Base-by-base conservation (phyloP, 2,113 vertebrate genomes). In the Ceyx cyanopectus region DNA sequence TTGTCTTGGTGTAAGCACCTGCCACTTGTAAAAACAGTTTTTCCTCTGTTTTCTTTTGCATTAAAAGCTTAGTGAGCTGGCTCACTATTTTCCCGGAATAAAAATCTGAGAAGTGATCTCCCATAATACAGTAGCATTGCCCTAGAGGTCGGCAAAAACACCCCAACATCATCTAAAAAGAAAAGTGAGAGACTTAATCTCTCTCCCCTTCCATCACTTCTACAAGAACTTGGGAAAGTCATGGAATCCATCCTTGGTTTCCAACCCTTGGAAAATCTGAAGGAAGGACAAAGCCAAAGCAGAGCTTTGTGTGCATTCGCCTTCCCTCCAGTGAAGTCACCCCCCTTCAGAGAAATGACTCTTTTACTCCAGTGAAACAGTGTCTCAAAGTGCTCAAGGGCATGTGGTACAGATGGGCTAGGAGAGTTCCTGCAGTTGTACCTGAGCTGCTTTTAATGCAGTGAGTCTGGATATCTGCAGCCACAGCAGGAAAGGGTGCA, bases 1-100 rank as follows among this genome's bases (percentile, higher is more conserved):
- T 91, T 83, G 81, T 90, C 70, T 80, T n/a, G 26, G 14, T 77
- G 61, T 56, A 72, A 70, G 67, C 91, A 91, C 87, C 89, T 95
- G 92, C 48, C 78, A 72, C 75, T 81, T 72, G 75, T 75, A 89
- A 7, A 65, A 92, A 83, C 53, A 41, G 40, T 56, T 62, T 62
- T 32, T 37, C 13, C 40, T 61, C 63, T 51, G 12, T 87, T 81
- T 85, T 51, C 43, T 77, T 92, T 68, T 78, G 81, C 32, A 57
- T 41, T 78, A 66, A 53, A 56, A 30, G 41, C 77, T 95, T 57
- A 66, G 27, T 21, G 51, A 74, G 18, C 24, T 41, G 34, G n/a
- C 50, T 85, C 62, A 90, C 1, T 0, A 83, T 72, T 68, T 34
- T 43, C 19, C 56, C 30, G 18, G 22, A 54, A 79, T 29, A 66